Conservation (phyloP, 1,140 invertebrate species). For the Aricia agestis region DNA sequence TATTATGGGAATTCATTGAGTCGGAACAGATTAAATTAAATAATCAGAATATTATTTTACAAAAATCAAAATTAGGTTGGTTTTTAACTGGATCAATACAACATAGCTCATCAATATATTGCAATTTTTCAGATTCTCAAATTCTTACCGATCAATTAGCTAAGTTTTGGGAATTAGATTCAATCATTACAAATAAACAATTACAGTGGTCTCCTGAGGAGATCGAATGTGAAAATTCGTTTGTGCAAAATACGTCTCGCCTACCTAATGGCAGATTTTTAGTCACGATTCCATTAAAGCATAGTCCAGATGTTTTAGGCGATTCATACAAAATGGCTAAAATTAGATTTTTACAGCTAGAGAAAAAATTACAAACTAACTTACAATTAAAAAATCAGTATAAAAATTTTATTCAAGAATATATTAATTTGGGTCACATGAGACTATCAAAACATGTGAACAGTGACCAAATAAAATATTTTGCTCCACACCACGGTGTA, state of each 20-base stretch:
- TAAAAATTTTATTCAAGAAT: too few species aligned
- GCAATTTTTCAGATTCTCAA: too few species aligned
- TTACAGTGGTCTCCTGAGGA: conserved; percentile 30
- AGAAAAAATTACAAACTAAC: too few species aligned
- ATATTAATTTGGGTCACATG: too few species aligned
- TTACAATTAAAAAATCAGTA: too few species aligned
- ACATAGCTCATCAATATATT: background rate
- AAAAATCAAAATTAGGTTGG: conserved; percentile 28
- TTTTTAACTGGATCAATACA: conserved; percentile 32
- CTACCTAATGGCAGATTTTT: conserved; percentile 38
- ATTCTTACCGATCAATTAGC: too few species aligned
- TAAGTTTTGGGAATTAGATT: too few species aligned
- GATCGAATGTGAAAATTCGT: conserved; percentile 34
- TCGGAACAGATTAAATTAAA: conserved; percentile 16
- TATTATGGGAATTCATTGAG: conserved; percentile 16
- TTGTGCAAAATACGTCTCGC: conserved; percentile 29
- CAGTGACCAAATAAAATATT: too few species aligned
- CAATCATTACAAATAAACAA: conserved; percentile 26
- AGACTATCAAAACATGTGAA: too few species aligned
- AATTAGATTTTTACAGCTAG: too few species aligned
- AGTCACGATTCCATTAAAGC: conserved; percentile 41
- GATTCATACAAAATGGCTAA: conserved; percentile 29
- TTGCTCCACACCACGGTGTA: too few species aligned
- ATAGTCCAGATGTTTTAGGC: conserved; percentile 27
- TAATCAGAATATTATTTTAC: background rate